These are phyloP conservation scores for Tinamus guttatus DNA, from an alignment of 2,113 vertebrate genomes.

Conservation along the genomic window DNA sequence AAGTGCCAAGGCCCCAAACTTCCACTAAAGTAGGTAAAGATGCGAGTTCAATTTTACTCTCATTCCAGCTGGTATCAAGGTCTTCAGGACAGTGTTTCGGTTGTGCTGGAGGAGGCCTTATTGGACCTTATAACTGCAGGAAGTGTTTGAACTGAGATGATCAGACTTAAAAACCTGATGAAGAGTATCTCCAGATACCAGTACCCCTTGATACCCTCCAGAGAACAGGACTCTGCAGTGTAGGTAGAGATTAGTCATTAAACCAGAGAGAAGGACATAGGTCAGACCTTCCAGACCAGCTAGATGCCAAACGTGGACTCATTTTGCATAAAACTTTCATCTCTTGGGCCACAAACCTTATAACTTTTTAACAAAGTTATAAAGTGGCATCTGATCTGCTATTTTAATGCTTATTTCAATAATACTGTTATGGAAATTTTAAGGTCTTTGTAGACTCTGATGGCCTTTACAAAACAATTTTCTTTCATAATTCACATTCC, in stretches of 20 bases:
- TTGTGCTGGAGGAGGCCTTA: neutral
- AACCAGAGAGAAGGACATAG: neutral
- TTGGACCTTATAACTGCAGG: neutral
- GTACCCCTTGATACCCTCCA: neutral
- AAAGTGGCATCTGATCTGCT: neutral
- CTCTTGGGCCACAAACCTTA: neutral
- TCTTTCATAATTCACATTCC: neutral
- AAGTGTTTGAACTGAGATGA: neutral
- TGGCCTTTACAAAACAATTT: neutral
- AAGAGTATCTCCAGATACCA: neutral
- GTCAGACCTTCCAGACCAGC: neutral
- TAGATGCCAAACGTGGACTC: neutral
- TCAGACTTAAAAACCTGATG: neutral
- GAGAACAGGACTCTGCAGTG: neutral
- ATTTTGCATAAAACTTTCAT: neutral
- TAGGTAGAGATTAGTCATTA: neutral
- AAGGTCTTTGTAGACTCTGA: neutral
- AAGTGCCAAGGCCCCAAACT: neutral
- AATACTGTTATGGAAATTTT: fast-evolving
- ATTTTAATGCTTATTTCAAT: neutral
- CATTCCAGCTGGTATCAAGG: neutral
- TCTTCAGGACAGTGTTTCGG: neutral
- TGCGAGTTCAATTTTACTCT: neutral
- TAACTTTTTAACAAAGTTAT: neutral
- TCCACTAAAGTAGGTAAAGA: neutral